Evolutionary conservation across 1,140 invertebrate species (phyloP), one percentile per base, ranked within the genome.

Genomic region (Drosophila kohkoa): DNA sequence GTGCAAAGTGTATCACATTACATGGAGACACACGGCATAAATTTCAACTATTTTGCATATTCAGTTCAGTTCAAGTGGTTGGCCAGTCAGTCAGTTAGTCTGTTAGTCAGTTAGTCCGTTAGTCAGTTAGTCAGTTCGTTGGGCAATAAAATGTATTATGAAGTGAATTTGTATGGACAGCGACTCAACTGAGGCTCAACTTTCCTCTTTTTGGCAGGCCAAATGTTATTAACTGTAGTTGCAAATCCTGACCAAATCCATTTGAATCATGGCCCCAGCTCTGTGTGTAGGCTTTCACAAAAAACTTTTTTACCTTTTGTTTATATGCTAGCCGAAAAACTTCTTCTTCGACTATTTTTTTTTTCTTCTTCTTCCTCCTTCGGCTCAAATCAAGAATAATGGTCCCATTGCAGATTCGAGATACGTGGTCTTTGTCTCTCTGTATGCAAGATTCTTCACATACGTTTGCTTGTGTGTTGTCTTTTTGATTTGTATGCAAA

Each of bases 401-500:
- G 82, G 76, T 86, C 80, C 83, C 82, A 79, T 70, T 67, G 83
- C 80, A 81, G 76, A 79, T 81, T 76, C 63, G 43, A 73, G 69
- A 63, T 79, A 82, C 77, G 78, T 76, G 48, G 48, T 59, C 64
- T 65, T 38, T 49, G 45, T 57, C 48, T 77, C 68, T 70, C 20
- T 0, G 20, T 25, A 65, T 73, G 52, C 51, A 65, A 66, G 55
- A 52, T 55, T 43, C 58, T 32, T 62, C 66, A 45, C 41, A 78
- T 63, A 65, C 30, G 46, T 49, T 11, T 49, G 48, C 48, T 15
- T 13, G 13, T 35, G 30, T 62, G 51, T 32, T 64, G 62, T 79
- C 75, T 71, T 70, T 79, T 77, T 88, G 83, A 88, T 88, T 88
- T 88, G 83, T 88, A 88, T 88, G 85, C 83, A 88, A 89, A 88